Evolutionary conservation across 2,797 vertebrate species (phyloP).

Genomic region (Muscicapa striata): DNA sequence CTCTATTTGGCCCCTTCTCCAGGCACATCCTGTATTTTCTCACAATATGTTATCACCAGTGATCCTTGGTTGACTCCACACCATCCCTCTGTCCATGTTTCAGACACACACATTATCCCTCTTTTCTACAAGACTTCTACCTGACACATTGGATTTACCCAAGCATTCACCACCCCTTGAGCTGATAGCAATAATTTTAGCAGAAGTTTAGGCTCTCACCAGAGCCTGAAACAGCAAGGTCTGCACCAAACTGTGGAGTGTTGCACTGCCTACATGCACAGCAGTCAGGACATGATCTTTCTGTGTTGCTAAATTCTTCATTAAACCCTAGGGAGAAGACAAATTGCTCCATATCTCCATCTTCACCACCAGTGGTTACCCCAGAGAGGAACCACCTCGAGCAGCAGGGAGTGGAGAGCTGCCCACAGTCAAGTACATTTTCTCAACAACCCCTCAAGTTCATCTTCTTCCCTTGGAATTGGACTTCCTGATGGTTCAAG

Average conservation of each 20-base stretch:
- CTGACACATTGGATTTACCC: background rate
- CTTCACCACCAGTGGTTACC: background rate
- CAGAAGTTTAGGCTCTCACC: background rate
- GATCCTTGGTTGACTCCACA: background rate
- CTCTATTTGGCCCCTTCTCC: background rate
- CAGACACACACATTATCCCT: background rate
- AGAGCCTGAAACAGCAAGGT: background rate
- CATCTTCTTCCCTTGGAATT: background rate
- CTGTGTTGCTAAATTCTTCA: background rate
- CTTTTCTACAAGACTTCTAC: background rate
- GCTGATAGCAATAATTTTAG: background rate
- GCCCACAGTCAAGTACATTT: background rate
- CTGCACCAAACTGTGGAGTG: background rate
- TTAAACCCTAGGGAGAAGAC: background rate
- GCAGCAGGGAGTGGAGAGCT: fast-evolving
- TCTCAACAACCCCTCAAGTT: background rate
- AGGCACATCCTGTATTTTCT: background rate
- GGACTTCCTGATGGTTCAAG: background rate
- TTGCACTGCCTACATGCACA: background rate
- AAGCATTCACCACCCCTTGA: background rate
- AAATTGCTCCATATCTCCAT: background rate
- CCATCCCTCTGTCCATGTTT: background rate
- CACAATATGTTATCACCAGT: too few species aligned
- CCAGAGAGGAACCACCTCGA: background rate
- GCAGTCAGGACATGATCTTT: background rate